phyloP scores from a whole-genome alignment of 2,888 invertebrate genomes.

The Agonum fuliginosum region DNA sequence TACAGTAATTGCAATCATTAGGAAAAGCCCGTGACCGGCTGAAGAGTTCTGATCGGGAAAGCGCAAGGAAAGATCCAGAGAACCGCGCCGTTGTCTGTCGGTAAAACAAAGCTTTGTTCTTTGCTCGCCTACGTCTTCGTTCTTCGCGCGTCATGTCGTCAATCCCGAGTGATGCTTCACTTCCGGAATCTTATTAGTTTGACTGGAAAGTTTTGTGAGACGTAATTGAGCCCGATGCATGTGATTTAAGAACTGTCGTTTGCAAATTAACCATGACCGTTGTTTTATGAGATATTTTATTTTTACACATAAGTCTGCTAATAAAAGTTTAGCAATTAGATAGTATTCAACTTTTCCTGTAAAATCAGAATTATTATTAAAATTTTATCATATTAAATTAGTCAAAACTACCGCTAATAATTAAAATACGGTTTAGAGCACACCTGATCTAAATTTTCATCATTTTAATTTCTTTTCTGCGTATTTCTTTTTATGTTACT shows the following conservation, averaged over 20 bases:
- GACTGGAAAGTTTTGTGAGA: conserved; percentile 21
- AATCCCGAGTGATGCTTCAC: conserved; percentile 4
- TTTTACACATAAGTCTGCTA: no score
- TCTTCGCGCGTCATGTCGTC: conserved; percentile 21
- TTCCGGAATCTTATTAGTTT: conserved; percentile 36
- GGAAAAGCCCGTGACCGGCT: conserved; percentile 49
- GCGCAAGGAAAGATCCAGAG: background rate
- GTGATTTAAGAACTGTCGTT: conserved; percentile 7
- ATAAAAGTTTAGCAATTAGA: no score
- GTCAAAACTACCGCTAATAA: no score
- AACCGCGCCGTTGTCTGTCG: background rate
- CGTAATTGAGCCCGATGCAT: conserved; percentile 15
- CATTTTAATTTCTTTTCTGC: no score
- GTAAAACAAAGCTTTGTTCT: background rate
- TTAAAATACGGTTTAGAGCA: no score
- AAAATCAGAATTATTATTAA: no score
- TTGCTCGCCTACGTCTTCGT: background rate
- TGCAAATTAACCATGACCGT: background rate
- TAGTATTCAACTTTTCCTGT: no score
- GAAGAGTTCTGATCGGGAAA: conserved; percentile 43
- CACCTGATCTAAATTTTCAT: no score
- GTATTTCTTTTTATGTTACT: no score
- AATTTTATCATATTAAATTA: no score
- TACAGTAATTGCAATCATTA: conserved; percentile 60
- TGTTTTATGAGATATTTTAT: background rate